Evolutionary conservation across 2,888 invertebrate genomes (phyloP).

Genomic region (Epirrhoe alternata): DNA sequence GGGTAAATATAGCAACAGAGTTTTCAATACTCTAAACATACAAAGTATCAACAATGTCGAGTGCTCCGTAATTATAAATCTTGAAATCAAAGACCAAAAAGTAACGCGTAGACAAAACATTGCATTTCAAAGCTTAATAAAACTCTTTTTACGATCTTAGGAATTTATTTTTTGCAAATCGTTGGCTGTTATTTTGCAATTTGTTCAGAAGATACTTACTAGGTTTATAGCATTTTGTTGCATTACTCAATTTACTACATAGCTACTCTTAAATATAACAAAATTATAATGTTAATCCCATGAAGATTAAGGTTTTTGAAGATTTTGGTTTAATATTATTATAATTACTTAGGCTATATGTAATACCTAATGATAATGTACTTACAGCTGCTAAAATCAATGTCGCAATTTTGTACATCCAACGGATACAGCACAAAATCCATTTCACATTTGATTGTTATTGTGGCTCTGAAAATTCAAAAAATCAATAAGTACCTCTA

Average conservation of each 20-base stretch:
- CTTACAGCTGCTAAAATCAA: constrained; percentile 88
- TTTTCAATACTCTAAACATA: background rate
- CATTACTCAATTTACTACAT: background rate
- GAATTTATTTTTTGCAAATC: background rate
- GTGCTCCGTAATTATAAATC: constrained; percentile 3
- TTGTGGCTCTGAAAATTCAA: constrained; percentile 81
- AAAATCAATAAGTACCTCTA: constrained; percentile 27
- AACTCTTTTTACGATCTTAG: constrained; percentile 1
- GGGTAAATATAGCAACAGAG: background rate
- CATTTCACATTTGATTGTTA: constrained; percentile 88
- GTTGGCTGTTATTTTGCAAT: background rate
- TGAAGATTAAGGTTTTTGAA: background rate
- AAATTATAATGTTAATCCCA: background rate
- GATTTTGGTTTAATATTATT: too few relatives aligned
- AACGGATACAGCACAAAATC: constrained; percentile 87
- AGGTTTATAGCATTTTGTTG: background rate
- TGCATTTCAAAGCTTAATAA: background rate
- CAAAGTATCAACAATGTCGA: background rate
- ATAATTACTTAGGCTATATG: too few relatives aligned
- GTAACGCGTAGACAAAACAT: constrained; percentile 45
- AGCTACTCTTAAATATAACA: background rate
- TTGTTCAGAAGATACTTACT: too few relatives aligned
- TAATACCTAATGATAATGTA: constrained; percentile 52
- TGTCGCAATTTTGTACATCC: constrained; percentile 87
- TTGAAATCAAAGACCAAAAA: constrained; percentile 40